Base-by-base conservation (phyloP, 1,140 invertebrate genomes). In the Zaprionus camerounensis region DNA sequence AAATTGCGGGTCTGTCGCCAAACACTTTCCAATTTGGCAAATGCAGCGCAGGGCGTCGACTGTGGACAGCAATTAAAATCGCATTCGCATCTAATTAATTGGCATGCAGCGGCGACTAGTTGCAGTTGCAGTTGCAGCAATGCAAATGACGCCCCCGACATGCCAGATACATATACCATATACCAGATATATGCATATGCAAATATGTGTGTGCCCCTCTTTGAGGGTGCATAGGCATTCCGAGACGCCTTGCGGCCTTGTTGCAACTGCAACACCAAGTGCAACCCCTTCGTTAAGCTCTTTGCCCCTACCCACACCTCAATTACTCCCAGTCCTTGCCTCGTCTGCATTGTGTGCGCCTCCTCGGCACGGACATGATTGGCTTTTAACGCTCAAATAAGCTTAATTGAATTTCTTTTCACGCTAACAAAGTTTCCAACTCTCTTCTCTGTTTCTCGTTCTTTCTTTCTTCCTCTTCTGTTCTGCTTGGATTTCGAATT, bases 331-430 rank as follows among this genome's bases (percentile, higher is more conserved):
- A 6, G 72, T 57, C 56, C 56, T 75, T 82, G 78, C 26, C 56
- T 13, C 74, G 67, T 84, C 67, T 78, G 63, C 85, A 85, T 90
- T 90, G 84, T 90, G 84, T 88, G 74, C 84, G 82, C 90, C 85
- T 90, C 61, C 82, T 63, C 68, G 78, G 61, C 71, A 56, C 72
- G 87, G 87, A 84, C 90, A 87, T 87, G 91, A 92, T 92, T 92
- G 91, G 91, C 91, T 92, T 92, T 92, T 92, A 92, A 92, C 91
- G 91, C 91, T 92, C 91, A 92, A 92, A 92, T 92, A 92, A 92
- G 91, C 91, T 90, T 92, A 92, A 92, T 92, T 92, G 84, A 92
- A 92, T 92, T 92, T 92, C 90, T 85, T 91, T 91, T 81, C 80
- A 80, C 83, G 80, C 80, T 81, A 88, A 88, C 84, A 88, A 81